Percentiles rank a stretch among this genome's conserved stretches.
Evolutionary conservation across 2,113 vertebrate species (phyloP).

Genomic region (Climacteris rufus): DNA sequence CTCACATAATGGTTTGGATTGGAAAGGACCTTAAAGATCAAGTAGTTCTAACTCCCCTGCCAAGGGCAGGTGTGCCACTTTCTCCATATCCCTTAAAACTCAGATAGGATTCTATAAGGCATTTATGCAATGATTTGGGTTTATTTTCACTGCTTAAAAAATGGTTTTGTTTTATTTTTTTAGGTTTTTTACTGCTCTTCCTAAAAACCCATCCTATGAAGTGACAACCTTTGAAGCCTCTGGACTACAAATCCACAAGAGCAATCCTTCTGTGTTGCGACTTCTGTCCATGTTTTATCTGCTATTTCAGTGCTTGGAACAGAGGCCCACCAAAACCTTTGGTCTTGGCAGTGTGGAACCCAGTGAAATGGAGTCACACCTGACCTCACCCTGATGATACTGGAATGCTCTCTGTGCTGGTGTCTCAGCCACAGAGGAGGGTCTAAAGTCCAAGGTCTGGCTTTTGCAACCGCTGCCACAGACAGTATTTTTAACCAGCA

Average conservation of each 20-base stretch:
- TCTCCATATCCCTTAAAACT: not conserved
- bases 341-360: not conserved
- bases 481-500: not conserved
- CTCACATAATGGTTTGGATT: not conserved
- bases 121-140: not conserved
- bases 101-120: rapidly evolving
- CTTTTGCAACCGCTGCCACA: not conserved
- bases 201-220: not conserved
- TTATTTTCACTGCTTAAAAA: not conserved
- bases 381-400: rapidly evolving
- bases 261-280: not conserved
- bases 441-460: not conserved
- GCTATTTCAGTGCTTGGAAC: not conserved
- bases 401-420: not conserved
- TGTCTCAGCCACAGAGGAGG: not conserved
- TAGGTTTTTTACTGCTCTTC: rapidly evolving
- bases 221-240: not conserved
- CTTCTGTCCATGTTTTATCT: not conserved
- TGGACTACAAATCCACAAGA: not conserved
- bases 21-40: not conserved
- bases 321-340: not conserved
- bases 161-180: not conserved
- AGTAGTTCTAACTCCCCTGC: not conserved
- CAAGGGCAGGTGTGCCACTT: not conserved
- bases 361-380: not conserved